These are phyloP conservation scores for Antedon bifida DNA, from an alignment of 35 echinoderm and acorn worm species.

Conservation along the genomic window DNA sequence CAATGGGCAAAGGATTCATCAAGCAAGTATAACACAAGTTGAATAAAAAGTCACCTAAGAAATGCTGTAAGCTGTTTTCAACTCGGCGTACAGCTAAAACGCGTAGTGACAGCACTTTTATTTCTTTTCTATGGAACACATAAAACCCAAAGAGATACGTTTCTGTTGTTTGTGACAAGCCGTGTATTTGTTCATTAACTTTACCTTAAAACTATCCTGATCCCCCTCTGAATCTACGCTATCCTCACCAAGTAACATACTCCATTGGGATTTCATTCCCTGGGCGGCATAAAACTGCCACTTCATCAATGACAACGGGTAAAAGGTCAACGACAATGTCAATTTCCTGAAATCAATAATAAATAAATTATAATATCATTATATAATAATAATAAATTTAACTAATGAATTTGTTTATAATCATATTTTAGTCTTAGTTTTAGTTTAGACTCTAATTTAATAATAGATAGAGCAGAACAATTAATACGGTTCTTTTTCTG, in stretches of 20 bases:
- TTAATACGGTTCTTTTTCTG: too few relatives aligned
- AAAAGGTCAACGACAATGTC: conserved; percentile 54
- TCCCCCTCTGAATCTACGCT: conserved; percentile 55
- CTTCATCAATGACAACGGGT: conserved; percentile 82
- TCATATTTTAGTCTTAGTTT: background rate
- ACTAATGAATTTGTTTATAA: background rate
- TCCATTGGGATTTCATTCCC: conserved; percentile 89
- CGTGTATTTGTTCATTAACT: too few relatives aligned
- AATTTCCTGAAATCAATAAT: conserved; percentile 29
- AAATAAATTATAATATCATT: background rate
- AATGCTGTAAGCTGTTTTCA: too few relatives aligned
- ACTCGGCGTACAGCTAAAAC: too few relatives aligned
- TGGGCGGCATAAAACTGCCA: conserved; percentile 97
- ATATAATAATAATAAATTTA: conserved; percentile 4
- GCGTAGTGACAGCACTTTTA: too few relatives aligned
- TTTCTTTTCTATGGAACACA: too few relatives aligned
- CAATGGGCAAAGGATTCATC: too few relatives aligned
- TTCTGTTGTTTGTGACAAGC: too few relatives aligned
- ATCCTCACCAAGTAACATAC: conserved; percentile 46
- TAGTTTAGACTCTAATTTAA: background rate
- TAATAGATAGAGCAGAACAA: too few relatives aligned
- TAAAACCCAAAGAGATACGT: too few relatives aligned
- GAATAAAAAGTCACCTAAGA: too few relatives aligned
- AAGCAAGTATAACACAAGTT: too few relatives aligned
- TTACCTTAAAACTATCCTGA: conserved; percentile 90